Conservation (phyloP, 2,888 invertebrate genomes). For the Clunio marinus region DNA sequence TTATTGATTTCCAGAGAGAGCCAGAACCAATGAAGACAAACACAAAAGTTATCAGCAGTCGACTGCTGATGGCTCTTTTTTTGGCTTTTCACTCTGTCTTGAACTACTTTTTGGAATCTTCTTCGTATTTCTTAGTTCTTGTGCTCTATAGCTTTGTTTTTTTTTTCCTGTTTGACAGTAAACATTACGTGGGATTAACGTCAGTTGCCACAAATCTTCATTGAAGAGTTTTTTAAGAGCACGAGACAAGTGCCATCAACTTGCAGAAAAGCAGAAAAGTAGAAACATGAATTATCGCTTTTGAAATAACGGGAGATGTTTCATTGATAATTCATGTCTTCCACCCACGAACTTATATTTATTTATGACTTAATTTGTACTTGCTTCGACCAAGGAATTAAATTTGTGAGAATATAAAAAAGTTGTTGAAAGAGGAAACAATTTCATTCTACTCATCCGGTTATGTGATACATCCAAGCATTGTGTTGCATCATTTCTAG, state of each 20-base stretch:
- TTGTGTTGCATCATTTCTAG: neutral
- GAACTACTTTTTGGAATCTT: slow-evolving; percentile 20
- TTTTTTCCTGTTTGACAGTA: neutral
- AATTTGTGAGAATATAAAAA: neutral
- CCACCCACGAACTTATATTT: neutral
- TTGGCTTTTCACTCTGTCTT: neutral
- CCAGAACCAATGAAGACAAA: no score
- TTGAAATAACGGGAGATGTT: neutral
- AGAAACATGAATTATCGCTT: slow-evolving; percentile 21
- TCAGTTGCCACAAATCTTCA: slow-evolving; percentile 24
- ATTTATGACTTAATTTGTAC: no score
- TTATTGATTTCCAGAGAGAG: no score
- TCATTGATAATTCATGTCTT: slow-evolving; percentile 9
- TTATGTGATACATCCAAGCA: neutral
- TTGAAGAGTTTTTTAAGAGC: neutral
- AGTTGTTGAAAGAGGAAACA: slow-evolving; percentile 17
- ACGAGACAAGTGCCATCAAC: neutral
- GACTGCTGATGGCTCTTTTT: no score
- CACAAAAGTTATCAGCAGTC: no score
- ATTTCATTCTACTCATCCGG: slow-evolving; percentile 6
- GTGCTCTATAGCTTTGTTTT: neutral
- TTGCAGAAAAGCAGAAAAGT: neutral
- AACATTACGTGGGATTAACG: slow-evolving; percentile 26
- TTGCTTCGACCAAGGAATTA: slow-evolving; percentile 14
- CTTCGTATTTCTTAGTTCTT: neutral